phyloP scores from a whole-genome alignment of 2,113 vertebrate genomes.

The Diadophis punctatus region DNA sequence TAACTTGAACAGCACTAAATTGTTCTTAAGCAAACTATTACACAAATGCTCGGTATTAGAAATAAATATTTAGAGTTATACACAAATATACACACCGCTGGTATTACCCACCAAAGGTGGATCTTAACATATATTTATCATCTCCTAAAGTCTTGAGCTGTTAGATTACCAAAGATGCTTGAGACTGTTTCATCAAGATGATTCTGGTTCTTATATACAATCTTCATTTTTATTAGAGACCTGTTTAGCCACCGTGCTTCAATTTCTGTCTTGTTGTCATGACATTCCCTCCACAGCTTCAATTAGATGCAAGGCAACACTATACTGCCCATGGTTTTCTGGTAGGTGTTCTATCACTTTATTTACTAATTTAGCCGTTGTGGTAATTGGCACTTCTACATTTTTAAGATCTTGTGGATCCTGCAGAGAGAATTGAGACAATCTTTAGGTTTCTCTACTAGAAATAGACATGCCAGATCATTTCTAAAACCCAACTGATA shows the following conservation, averaged over 20 bases:
- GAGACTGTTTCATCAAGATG: not conserved
- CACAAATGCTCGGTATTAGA: slow-evolving; percentile 51
- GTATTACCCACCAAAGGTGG: slow-evolving; percentile 34
- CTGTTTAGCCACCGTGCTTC: rapidly evolving
- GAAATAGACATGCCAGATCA: not conserved
- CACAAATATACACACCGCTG: slow-evolving; percentile 41
- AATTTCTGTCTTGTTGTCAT: not conserved
- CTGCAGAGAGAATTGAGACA: slow-evolving; percentile 58
- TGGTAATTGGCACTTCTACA: slow-evolving; percentile 76
- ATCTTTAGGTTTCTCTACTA: not conserved
- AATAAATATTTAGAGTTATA: slow-evolving; percentile 64
- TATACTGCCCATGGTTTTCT: slow-evolving; percentile 91
- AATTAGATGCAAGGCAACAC: slow-evolving; percentile 86
- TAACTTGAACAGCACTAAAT: slow-evolving; percentile 33
- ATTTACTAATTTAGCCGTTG: slow-evolving; percentile 80
- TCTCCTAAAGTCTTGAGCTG: slow-evolving; percentile 47
- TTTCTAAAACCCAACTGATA: not conserved
- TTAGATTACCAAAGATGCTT: slow-evolving; percentile 46
- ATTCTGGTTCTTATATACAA: slow-evolving; percentile 11
- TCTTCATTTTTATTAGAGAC: not conserved
- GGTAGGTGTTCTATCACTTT: slow-evolving; percentile 90
- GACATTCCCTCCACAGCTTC: slow-evolving; percentile 84
- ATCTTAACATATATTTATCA: slow-evolving; percentile 46
- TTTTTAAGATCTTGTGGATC: slow-evolving; percentile 87
- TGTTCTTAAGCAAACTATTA: slow-evolving; percentile 54